These are phyloP conservation scores for Ochropacha duplaris DNA, from an alignment of 2,888 invertebrate species.

Conservation along the genomic window DNA sequence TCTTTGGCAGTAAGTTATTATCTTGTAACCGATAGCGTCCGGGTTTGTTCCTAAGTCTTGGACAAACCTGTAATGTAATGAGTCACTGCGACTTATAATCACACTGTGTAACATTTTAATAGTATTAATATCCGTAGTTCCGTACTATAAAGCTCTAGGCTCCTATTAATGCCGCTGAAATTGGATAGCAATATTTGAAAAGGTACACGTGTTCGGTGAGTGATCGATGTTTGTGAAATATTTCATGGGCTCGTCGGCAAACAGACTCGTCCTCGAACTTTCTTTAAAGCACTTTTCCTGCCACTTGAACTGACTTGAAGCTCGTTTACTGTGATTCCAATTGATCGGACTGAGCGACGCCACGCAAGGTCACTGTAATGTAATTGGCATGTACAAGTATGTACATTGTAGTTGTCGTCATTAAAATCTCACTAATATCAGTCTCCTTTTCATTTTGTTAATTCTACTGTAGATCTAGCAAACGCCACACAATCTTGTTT, in stretches of 20 bases:
- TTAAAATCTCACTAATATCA: not conserved
- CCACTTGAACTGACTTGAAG: constrained; percentile 16
- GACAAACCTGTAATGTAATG: not conserved
- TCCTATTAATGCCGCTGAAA: constrained; percentile 16
- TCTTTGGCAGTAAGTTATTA: too few species aligned
- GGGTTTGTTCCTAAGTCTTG: not conserved
- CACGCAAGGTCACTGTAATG: constrained; percentile 23
- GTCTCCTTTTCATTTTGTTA: too few species aligned
- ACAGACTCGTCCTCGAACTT: constrained; percentile 40
- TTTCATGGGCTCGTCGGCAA: constrained; percentile 32
- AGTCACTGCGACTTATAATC: not conserved
- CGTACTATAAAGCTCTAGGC: not conserved
- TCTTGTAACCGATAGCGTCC: too few species aligned
- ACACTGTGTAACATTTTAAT: not conserved
- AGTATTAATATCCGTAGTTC: not conserved
- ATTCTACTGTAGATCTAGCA: not conserved
- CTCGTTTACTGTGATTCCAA: constrained; percentile 34
- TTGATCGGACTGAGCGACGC: constrained; percentile 32
- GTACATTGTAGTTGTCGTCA: not conserved
- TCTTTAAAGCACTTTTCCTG: constrained; percentile 31
- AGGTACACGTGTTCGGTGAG: constrained; percentile 29
- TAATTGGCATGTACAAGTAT: not conserved
- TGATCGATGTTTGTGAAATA: constrained; percentile 48
- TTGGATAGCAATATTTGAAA: constrained; percentile 41
- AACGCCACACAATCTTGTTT: not conserved